Evolutionary conservation across 1,140 invertebrate genomes (phyloP), one percentile per base, ranked within the genome.

Genomic region (Caenorhabditis inopinata): DNA sequence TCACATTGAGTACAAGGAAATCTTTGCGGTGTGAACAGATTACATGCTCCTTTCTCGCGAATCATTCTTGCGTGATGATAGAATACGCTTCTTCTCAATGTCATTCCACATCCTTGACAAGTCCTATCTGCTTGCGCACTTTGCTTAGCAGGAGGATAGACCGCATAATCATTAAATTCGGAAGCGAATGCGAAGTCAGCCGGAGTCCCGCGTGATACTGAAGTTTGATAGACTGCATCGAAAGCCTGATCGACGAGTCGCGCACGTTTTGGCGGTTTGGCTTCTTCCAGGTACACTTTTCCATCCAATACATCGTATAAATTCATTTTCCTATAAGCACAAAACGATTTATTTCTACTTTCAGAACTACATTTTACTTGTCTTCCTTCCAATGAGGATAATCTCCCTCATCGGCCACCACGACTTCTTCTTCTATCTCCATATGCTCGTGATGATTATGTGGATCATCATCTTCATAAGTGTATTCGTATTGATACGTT

Each of bases 11-110:
- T 46, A 29, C 80, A 81, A 7, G 74, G 74, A 23, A 81, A 81
- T 49, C 80, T 46, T 25, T 77, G 46, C 2, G 80, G 80, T 21
- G 80, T 81, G 38, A 77, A 76, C 27, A 76, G n/a, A 46, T 68
- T 76, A 27, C 80, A 81, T 4, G 62, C 49, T 5, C 80, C 80
- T 25, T 81, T 58, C 25, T 81, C 62, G 11, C 74, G 53, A 51
- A 81, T 81, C 74, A 76, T 81, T 49, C 80, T n/a, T 6, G 46
- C 48, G 18, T 81, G 80, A 49, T 81, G 80, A 42, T 81, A 81
- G 53, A 46, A 81, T 1, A 81, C 53, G 11, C 77, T 80, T 21
- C 75, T n/a, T 38, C 62, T 76, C 38, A 81, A 12, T 16, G 38
- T 49, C 25, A 81, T 51, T 35, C 62, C 78, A 46, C 80, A 81